Evolutionary conservation across 64 coral and sea anemone species (phyloP).

Genomic region (Actinia tenebrosa): DNA sequence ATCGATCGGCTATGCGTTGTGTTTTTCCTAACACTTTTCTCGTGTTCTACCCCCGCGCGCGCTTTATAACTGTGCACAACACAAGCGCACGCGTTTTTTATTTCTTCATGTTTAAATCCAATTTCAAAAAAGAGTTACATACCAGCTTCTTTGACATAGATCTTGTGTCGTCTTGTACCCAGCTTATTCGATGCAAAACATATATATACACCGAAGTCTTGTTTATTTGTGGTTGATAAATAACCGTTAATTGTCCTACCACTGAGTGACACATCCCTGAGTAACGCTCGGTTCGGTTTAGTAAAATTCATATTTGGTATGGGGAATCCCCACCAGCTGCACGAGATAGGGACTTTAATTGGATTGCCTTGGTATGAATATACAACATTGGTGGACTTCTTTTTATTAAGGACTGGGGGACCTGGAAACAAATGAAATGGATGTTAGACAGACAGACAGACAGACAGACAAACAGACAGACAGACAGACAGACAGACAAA

Average conservation of each 20-base stretch:
- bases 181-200: slow-evolving; percentile 42
- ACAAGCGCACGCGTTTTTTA: no score
- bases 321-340: slow-evolving; percentile 73
- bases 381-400: slow-evolving; percentile 27
- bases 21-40: no score
- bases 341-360: slow-evolving; percentile 33
- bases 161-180: slow-evolving; percentile 28
- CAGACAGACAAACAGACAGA: not conserved
- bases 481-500: not conserved
- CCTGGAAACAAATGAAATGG: not conserved
- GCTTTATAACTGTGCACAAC: no score
- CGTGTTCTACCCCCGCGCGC: no score
- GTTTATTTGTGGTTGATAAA: not conserved
- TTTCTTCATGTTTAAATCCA: no score
- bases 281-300: not conserved
- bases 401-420: slow-evolving; percentile 59
- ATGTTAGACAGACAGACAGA: not conserved
- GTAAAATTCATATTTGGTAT: slow-evolving; percentile 28
- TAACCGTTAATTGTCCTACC: not conserved
- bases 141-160: slow-evolving; percentile 61
- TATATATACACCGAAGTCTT: slow-evolving; percentile 51
- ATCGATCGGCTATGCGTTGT: no score
- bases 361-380: slow-evolving; percentile 67
- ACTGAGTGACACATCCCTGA: not conserved
- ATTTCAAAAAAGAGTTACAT: no score